These are phyloP conservation scores for Limnephilus rhombicus DNA, from an alignment of 2,888 invertebrate species.

Conservation along the genomic window DNA sequence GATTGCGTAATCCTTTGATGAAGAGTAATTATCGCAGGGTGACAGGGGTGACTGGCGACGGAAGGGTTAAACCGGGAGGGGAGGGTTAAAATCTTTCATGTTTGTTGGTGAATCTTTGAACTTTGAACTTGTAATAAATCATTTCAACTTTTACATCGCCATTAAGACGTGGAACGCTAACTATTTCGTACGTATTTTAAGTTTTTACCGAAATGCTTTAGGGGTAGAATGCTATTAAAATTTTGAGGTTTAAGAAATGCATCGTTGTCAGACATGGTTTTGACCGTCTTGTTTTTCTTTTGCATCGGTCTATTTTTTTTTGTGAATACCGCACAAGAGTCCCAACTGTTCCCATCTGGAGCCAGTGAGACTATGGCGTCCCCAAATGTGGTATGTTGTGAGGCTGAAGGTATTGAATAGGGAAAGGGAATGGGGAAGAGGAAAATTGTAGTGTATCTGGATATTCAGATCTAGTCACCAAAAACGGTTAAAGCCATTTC, in stretches of 20 bases:
- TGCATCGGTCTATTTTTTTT: too few species aligned
- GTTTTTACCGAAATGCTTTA: not conserved
- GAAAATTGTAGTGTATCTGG: too few species aligned
- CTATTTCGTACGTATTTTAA: not conserved
- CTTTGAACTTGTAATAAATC: not conserved
- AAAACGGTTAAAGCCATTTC: too few species aligned
- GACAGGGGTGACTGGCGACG: slow-evolving; percentile 2
- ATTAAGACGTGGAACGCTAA: not conserved
- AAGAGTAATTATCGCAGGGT: slow-evolving; percentile 28
- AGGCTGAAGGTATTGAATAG: too few species aligned
- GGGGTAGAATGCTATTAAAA: not conserved
- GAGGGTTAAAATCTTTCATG: not conserved
- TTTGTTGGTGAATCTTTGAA: not conserved
- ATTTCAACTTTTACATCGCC: not conserved
- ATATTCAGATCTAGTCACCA: too few species aligned
- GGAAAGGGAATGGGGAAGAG: too few species aligned
- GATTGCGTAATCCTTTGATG: slow-evolving; percentile 25
- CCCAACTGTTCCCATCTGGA: too few species aligned
- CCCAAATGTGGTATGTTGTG: too few species aligned
- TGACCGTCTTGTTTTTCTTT: too few species aligned
- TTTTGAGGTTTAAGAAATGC: not conserved
- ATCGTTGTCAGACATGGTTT: not conserved
- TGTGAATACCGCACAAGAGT: too few species aligned
- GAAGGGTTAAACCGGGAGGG: not conserved
- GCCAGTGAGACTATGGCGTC: too few species aligned